phyloP scores from a whole-genome alignment of 2,888 invertebrate species.

The Limnephilus rhombicus region DNA sequence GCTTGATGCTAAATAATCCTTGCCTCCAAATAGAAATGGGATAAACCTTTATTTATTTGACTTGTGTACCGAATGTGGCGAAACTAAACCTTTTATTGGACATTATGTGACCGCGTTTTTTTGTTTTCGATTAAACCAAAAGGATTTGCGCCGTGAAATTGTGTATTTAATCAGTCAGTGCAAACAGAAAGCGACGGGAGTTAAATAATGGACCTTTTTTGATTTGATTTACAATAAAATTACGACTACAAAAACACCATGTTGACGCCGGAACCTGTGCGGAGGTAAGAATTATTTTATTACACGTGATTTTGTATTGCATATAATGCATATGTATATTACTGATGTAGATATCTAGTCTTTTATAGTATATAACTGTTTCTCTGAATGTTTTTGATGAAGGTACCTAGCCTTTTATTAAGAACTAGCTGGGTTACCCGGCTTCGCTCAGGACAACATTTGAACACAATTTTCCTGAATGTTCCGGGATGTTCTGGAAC shows the following conservation, averaged over 20 bases:
- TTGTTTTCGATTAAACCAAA: background rate
- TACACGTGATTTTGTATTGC: background rate
- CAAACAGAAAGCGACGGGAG: slow-evolving; percentile 9
- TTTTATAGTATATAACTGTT: background rate
- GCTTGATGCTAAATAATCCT: background rate
- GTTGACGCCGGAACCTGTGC: slow-evolving; percentile 64
- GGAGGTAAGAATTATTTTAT: slow-evolving; percentile 57
- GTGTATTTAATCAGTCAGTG: slow-evolving; percentile 7
- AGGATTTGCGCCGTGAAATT: slow-evolving; percentile 15
- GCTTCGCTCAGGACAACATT: no score
- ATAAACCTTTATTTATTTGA: background rate
- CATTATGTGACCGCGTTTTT: background rate
- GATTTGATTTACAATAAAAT: slow-evolving; percentile 28
- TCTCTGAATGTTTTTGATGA: background rate
- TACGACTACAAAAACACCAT: slow-evolving; percentile 13
- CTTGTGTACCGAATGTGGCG: background rate
- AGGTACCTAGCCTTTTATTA: no score
- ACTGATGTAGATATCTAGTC: background rate
- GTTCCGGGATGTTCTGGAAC: no score
- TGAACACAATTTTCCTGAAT: no score
- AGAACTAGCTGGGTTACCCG: no score
- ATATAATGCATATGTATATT: background rate
- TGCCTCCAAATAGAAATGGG: background rate
- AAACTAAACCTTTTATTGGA: slow-evolving; percentile 10
- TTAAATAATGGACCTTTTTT: background rate